Base-by-base conservation (phyloP, 2,113 vertebrate species). In the Hystrix cristata region DNA sequence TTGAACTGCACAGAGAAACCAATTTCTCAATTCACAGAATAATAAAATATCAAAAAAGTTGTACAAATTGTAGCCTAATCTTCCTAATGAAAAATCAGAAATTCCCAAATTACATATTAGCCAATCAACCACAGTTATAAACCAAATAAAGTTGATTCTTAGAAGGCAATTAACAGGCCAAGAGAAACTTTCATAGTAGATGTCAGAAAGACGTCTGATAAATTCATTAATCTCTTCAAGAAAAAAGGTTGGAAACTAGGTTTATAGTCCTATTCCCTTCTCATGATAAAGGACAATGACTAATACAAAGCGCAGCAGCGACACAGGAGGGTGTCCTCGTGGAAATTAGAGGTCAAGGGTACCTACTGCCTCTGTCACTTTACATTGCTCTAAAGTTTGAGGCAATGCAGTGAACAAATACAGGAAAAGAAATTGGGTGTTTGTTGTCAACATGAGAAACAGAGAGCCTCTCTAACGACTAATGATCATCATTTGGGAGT, bases 51-150 rank as follows among this genome's bases (percentile, higher is more conserved):
- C 19, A 79, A 86, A 86, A 79, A 92, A 90, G 29, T 46, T 65
- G 0, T 71, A n/a, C 46, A 94, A 88, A 87, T 67, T 76, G 80
- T 23, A 90, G 29, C 48, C 46, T 95, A 29, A 60, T 59, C 31
- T n/a, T 94, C 78, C 91, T 89, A 64, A 69, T 82, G 81, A 85
- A 78, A 86, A 82, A 97, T 90, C 65, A 91, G 87, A 92, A 94
- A 91, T 91, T 78, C 7, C 53, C 82, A 86, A 86, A 88, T 95
- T 94, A 95, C 95, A 69, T 79, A 72, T 91, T 79, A 95, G 7
- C 69, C 65, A 81, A 92, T 94, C 85, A 97, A 96, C 91, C 72
- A 92, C 15, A 94, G 13, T 67, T 91, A 13, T 85, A 97, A 96
- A 83, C 86, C 48, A 82, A 91, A 82, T 91, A 82, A 95, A 93